A percentile compares a stretch with the other conserved stretches of the same genome.
These are phyloP conservation scores for Ptilodon capucinus DNA, from an alignment of 2,888 invertebrate species.

Conservation along the genomic window DNA sequence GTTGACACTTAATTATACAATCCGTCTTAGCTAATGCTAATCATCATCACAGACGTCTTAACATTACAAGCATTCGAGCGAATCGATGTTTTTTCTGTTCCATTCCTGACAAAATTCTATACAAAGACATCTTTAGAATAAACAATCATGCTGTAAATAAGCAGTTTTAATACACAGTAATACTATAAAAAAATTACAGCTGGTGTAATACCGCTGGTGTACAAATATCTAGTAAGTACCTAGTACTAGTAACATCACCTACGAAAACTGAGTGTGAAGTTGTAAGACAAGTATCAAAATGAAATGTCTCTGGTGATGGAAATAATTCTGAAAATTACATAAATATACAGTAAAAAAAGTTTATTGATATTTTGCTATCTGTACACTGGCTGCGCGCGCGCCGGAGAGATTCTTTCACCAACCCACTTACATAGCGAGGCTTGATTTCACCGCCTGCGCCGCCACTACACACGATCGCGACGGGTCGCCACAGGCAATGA, in stretches of 20 bases:
- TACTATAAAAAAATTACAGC: too few relatives aligned
- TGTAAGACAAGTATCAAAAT: too few relatives aligned
- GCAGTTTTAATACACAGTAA: too few relatives aligned
- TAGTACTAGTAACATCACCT: too few relatives aligned
- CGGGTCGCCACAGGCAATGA: constrained; percentile 9
- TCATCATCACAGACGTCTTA: not conserved
- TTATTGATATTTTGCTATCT: constrained; percentile 39
- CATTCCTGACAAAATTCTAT: too few relatives aligned
- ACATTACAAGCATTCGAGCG: not conserved
- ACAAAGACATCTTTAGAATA: too few relatives aligned
- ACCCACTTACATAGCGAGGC: constrained; percentile 73
- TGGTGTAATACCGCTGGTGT: too few relatives aligned
- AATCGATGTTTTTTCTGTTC: not conserved
- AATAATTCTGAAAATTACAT: too few relatives aligned
- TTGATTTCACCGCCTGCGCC: constrained; percentile 65
- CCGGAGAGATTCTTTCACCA: constrained; percentile 78
- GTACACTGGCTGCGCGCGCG: constrained; percentile 40
- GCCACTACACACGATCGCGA: constrained; percentile 16
- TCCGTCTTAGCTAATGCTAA: not conserved
- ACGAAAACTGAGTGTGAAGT: too few relatives aligned
- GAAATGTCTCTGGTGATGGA: too few relatives aligned
- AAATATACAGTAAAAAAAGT: not conserved
- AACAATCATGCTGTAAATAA: too few relatives aligned
- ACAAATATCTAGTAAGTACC: too few relatives aligned
- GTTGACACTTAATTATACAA: constrained; percentile 7